phyloP scores from a whole-genome alignment of 2,113 vertebrate species.

The Agelaius phoeniceus region DNA sequence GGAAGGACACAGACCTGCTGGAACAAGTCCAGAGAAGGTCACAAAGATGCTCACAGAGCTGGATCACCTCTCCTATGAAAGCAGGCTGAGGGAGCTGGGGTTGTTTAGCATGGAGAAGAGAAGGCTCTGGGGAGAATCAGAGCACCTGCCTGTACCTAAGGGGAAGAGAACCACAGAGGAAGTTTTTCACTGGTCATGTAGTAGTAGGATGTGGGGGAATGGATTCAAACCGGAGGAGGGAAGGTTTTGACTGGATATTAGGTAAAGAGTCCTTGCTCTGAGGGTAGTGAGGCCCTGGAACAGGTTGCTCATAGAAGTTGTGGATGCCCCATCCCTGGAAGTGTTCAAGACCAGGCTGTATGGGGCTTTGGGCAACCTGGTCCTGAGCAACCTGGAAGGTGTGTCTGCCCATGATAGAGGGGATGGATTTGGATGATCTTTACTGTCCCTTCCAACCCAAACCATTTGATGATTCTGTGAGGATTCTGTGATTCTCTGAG shows the following conservation, averaged over 20 bases:
- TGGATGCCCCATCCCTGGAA: background rate
- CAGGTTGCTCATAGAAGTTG: background rate
- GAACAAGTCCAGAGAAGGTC: background rate
- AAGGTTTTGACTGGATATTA: background rate
- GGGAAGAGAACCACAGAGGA: background rate
- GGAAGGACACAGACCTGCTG: background rate
- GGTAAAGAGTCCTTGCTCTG: background rate
- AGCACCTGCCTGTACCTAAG: background rate
- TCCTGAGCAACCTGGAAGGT: background rate
- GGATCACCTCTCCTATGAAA: background rate
- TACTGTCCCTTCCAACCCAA: background rate
- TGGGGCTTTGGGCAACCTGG: background rate
- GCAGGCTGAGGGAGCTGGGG: background rate
- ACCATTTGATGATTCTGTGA: background rate
- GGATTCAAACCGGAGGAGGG: background rate
- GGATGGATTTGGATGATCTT: background rate
- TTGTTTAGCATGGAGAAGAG: background rate
- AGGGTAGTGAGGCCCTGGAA: background rate
- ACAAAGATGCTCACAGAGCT: background rate
- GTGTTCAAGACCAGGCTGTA: background rate
- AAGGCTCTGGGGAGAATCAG: background rate
- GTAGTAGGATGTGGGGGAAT: background rate
- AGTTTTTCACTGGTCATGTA: background rate
- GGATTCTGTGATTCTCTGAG: background rate
- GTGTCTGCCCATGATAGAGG: background rate